These are phyloP conservation scores for Cosmopolites sordidus DNA, from an alignment of 2,888 invertebrate genomes.

Conservation along the genomic window DNA sequence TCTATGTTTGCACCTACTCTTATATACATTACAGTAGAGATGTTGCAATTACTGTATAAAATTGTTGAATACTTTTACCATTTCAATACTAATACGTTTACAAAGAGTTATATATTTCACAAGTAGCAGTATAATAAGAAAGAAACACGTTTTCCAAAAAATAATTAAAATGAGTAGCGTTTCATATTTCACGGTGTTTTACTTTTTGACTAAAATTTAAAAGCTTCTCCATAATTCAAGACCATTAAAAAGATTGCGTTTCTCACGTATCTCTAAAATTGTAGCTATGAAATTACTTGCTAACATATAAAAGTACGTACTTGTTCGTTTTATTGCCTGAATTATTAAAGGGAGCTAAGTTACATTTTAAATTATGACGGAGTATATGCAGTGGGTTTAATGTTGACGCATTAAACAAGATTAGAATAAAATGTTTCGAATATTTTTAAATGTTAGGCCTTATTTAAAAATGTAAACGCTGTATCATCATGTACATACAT, in stretches of 20 bases:
- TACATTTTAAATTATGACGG: neutral
- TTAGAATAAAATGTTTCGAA: neutral
- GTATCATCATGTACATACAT: too few species aligned
- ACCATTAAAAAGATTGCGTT: neutral
- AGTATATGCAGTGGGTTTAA: neutral
- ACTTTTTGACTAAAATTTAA: slow-evolving; percentile 1
- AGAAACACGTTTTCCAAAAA: neutral
- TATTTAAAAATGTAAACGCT: too few species aligned
- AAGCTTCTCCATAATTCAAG: neutral
- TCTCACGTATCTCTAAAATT: slow-evolving; percentile 1
- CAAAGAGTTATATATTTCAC: too few species aligned
- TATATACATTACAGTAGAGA: too few species aligned
- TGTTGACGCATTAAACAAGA: neutral
- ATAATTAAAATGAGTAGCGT: neutral
- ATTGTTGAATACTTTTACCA: too few species aligned
- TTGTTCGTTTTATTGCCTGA: slow-evolving; percentile 1
- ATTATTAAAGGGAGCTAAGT: neutral
- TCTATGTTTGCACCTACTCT: too few species aligned
- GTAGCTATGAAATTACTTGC: slow-evolving; percentile 2
- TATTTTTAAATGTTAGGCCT: neutral
- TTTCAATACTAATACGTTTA: too few species aligned
- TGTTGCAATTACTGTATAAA: too few species aligned
- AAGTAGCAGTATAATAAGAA: too few species aligned
- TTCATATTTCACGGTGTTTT: neutral
- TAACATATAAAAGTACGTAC: slow-evolving; percentile 1